Conservation (phyloP, 2,888 invertebrate genomes). For the Gortyna flavago region DNA sequence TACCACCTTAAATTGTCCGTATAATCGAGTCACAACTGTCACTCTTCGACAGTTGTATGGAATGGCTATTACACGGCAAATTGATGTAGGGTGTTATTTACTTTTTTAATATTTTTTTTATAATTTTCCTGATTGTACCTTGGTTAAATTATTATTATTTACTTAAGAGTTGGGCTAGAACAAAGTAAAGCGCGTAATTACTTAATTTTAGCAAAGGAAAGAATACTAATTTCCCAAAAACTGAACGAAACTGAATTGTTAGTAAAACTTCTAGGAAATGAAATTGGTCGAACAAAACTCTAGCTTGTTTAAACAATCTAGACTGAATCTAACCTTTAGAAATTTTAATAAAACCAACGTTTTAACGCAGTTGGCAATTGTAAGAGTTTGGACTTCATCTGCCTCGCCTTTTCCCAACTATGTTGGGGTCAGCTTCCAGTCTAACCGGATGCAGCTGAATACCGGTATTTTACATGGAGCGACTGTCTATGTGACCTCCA, state of each 20-base stretch:
- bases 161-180: not conserved
- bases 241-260: not conserved
- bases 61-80: not conserved
- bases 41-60: not conserved
- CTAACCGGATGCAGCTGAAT: no score
- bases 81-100: not conserved
- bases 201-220: not conserved
- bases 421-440: no score
- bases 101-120: rapidly evolving
- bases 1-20: not conserved
- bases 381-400: not conserved
- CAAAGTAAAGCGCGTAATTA: not conserved
- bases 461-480: no score
- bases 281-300: not conserved
- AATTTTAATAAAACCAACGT: slow-evolving; percentile 13
- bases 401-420: no score
- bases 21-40: not conserved
- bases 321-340: not conserved
- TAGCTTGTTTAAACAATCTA: not conserved
- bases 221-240: not conserved
- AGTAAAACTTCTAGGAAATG: not conserved
- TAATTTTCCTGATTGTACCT: not conserved
- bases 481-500: no score
- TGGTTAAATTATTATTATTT: not conserved
- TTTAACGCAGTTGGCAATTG: not conserved